Evolutionary conservation across 2,797 vertebrate genomes (phyloP).

Genomic region (Paramormyrops hopkinsi): DNA sequence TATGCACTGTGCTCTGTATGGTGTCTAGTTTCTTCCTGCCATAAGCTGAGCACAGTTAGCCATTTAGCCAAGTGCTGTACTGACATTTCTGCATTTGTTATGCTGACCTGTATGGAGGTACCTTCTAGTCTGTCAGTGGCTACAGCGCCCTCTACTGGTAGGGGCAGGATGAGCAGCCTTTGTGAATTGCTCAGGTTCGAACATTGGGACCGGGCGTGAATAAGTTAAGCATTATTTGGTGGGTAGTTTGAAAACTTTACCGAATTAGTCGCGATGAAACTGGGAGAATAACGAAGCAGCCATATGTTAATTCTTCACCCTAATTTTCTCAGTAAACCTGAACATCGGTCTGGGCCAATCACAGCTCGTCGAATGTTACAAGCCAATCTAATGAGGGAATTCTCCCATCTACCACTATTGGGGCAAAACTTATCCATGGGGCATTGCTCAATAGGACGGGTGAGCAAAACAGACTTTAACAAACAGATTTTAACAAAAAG

Average conservation of each 20-base stretch:
- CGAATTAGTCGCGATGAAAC: neutral
- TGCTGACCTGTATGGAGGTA: neutral
- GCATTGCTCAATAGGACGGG: neutral
- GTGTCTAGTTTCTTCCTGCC: neutral
- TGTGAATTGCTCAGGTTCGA: neutral
- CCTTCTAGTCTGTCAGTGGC: neutral
- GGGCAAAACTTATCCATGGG: neutral
- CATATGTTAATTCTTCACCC: neutral
- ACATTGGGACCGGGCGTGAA: neutral
- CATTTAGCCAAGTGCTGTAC: neutral
- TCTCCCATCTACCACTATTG: neutral
- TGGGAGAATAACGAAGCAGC: neutral
- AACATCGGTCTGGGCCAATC: neutral
- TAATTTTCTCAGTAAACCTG: neutral
- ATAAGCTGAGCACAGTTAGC: neutral
- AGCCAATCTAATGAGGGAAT: neutral
- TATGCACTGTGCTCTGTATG: neutral
- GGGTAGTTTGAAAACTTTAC: neutral
- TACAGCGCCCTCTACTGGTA: neutral
- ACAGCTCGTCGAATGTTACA: neutral
- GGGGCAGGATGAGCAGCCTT: neutral
- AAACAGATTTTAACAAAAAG: neutral
- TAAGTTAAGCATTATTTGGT: neutral
- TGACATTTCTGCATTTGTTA: neutral
- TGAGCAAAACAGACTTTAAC: neutral